These are phyloP conservation scores for Saccopteryx bilineata DNA, from an alignment of 2,113 vertebrate species.

Conservation along the genomic window DNA sequence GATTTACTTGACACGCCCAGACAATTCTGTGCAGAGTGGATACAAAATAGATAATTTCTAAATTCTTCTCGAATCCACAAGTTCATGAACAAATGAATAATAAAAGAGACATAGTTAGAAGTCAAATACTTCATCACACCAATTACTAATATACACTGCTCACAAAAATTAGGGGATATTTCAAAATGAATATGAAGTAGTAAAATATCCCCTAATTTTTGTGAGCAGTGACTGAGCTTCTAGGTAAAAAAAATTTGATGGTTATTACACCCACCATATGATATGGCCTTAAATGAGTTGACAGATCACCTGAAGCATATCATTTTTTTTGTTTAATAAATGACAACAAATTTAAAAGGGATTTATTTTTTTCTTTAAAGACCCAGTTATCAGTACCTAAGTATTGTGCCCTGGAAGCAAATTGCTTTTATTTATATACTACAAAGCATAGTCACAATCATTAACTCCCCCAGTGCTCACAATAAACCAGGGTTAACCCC, in stretches of 20 bases:
- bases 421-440: not conserved
- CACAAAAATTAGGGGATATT: too few relatives aligned
- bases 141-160: not conserved
- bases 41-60: not conserved
- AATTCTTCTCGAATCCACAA: not conserved
- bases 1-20: not conserved
- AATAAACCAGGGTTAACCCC: not conserved
- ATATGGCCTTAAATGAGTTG: not conserved
- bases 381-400: constrained; percentile 28
- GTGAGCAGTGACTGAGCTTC: not conserved
- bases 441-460: not conserved
- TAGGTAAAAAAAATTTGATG: not conserved
- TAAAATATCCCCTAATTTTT: too few relatives aligned
- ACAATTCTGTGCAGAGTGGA: not conserved
- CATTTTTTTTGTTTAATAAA: constrained; percentile 28
- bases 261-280: not conserved
- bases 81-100: not conserved
- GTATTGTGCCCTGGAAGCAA: not conserved
- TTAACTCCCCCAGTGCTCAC: not conserved
- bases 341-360: not conserved
- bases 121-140: not conserved
- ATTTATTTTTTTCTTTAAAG: not conserved
- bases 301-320: not conserved
- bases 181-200: too few relatives aligned
- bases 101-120: constrained; percentile 16